phyloP scores from a whole-genome alignment of 1,140 invertebrate genomes.

The Atta cephalotes region DNA sequence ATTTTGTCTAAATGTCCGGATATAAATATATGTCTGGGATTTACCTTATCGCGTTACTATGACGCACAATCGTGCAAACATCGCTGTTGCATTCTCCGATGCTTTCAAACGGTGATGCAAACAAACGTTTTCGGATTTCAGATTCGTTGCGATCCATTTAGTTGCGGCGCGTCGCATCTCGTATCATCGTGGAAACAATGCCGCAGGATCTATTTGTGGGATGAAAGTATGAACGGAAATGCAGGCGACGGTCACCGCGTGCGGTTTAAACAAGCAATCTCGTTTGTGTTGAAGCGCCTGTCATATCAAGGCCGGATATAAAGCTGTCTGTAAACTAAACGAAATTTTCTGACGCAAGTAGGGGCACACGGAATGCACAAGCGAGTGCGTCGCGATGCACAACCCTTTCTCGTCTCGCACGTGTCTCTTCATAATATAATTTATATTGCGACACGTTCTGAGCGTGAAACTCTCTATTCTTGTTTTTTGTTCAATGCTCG shows the following conservation, averaged over 20 bases:
- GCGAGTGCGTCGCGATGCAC: neutral
- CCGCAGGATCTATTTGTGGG: constrained; percentile 10
- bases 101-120: neutral
- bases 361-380: neutral
- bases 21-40: too few species aligned
- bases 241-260: neutral
- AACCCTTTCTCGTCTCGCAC: neutral
- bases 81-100: neutral
- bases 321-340: constrained; percentile 3
- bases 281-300: constrained; percentile 6
- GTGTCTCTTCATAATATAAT: constrained; percentile 21
- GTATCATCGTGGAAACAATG: constrained; percentile 11
- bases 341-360: neutral
- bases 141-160: constrained; percentile 24
- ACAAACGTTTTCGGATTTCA: constrained; percentile 40
- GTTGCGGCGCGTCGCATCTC: neutral
- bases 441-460: neutral
- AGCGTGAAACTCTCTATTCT: neutral
- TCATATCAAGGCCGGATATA: constrained; percentile 24
- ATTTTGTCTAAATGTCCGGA: too few species aligned
- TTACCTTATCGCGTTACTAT: neutral
- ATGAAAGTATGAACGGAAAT: constrained; percentile 39
- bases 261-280: constrained; percentile 16
- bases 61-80: neutral
- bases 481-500: neutral